These are phyloP conservation scores for Bradypodion ventrale DNA, from an alignment of 2,797 vertebrate species.

Conservation along the genomic window DNA sequence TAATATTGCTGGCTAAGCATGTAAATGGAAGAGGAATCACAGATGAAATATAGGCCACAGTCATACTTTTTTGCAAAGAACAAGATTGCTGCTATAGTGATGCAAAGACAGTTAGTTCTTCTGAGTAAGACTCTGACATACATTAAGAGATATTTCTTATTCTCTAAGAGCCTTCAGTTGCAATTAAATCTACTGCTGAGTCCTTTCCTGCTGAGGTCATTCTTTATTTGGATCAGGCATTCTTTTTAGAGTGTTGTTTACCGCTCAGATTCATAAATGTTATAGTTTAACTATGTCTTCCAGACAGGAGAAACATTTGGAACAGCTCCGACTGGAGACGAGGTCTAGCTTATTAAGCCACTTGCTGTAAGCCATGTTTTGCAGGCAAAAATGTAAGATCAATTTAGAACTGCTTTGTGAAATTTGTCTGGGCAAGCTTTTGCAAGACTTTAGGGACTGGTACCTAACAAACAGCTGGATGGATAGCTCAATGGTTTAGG, in stretches of 20 bases:
- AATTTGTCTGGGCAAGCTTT: background rate
- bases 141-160: slow-evolving; percentile 5
- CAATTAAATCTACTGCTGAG: slow-evolving; percentile 25
- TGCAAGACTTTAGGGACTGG: background rate
- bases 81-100: background rate
- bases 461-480: background rate
- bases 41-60: background rate
- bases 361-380: background rate
- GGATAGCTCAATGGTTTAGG: no score
- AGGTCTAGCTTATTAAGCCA: background rate
- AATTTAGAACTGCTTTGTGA: background rate
- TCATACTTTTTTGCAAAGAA: background rate
- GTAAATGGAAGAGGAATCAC: background rate
- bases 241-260: background rate
- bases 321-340: background rate
- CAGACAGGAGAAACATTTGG: background rate
- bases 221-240: slow-evolving; percentile 1
- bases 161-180: slow-evolving; percentile 36
- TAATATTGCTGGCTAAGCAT: background rate
- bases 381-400: background rate
- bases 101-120: background rate
- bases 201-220: slow-evolving; percentile 29
- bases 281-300: background rate
- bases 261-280: background rate
- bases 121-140: slow-evolving; percentile 35